These are phyloP conservation scores for Acrobeloides nanus DNA, from an alignment of 2,888 invertebrate genomes.

Conservation along the genomic window DNA sequence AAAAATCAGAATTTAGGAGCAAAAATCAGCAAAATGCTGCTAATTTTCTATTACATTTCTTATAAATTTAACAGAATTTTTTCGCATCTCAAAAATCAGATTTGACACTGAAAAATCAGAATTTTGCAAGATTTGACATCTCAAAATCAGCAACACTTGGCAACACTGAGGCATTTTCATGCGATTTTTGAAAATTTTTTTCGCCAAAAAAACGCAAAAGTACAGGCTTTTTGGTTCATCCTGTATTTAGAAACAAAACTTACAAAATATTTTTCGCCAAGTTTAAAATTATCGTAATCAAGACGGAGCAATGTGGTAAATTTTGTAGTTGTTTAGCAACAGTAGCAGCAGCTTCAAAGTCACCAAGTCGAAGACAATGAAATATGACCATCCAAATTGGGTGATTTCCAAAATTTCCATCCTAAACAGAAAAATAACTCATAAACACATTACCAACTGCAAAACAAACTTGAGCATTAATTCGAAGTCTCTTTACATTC, in stretches of 20 bases:
- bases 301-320: constrained; percentile 18
- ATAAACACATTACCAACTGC: constrained; percentile 6
- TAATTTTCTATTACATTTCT: no score
- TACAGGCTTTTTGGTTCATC: neutral
- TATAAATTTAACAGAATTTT: no score
- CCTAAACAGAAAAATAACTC: constrained; percentile 12
- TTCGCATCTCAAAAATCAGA: no score
- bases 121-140: neutral
- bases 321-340: constrained; percentile 22
- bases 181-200: no score
- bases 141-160: neutral
- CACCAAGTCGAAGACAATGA: constrained; percentile 26
- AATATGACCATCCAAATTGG: constrained; percentile 31
- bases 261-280: constrained; percentile 12
- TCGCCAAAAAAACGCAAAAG: no score
- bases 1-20: no score
- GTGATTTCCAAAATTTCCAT: constrained; percentile 22
- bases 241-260: neutral
- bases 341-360: constrained; percentile 14
- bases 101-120: no score
- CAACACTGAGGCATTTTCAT: neutral
- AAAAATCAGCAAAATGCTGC: no score
- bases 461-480: constrained; percentile 5
- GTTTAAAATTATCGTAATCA: constrained; percentile 15
- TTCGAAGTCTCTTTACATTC: constrained; percentile 27